These are phyloP conservation scores for Drosophila pachea DNA, from an alignment of 1,140 invertebrate genomes.

Conservation along the genomic window DNA sequence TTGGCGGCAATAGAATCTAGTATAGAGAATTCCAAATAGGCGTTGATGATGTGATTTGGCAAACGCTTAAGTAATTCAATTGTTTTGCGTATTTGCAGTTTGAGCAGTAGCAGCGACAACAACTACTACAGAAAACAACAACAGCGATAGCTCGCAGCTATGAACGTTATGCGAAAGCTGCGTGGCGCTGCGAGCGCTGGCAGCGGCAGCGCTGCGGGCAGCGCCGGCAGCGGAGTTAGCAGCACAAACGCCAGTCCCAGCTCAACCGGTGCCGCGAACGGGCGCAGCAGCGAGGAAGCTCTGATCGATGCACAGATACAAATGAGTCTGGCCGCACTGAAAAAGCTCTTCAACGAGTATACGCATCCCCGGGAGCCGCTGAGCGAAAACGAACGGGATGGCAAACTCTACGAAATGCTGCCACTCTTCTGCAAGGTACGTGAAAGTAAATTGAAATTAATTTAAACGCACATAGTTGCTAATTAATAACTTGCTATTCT, in stretches of 20 bases:
- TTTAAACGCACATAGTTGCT: not conserved
- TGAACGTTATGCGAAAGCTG: conserved; percentile 93
- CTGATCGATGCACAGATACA: conserved; percentile 87
- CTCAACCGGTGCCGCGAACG: conserved; percentile 42
- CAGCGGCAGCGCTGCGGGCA: conserved; percentile 43
- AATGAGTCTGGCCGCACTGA: conserved; percentile 95
- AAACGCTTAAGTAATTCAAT: conserved; percentile 36
- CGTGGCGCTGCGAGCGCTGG: conserved; percentile 81
- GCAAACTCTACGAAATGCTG: conserved; percentile 98
- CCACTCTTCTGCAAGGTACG: conserved; percentile 98
- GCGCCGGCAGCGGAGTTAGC: conserved; percentile 40
- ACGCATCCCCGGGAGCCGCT: conserved; percentile 90
- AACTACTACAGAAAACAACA: conserved; percentile 1
- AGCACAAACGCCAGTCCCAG: conserved; percentile 44
- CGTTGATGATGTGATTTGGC: conserved; percentile 43
- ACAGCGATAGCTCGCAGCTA: conserved; percentile 63
- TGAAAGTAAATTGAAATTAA: not conserved
- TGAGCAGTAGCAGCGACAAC: conserved; percentile 30
- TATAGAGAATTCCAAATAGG: conserved; percentile 27
- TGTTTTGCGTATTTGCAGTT: conserved; percentile 42
- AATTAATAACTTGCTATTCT: not conserved
- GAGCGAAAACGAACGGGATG: conserved; percentile 91
- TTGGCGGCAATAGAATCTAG: conserved; percentile 14
- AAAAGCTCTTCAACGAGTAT: conserved; percentile 97
- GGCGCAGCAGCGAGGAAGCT: conserved; percentile 74